These are phyloP conservation scores for Crotalus helleri DNA, from an alignment of 2,113 vertebrate genomes.

Conservation along the genomic window DNA sequence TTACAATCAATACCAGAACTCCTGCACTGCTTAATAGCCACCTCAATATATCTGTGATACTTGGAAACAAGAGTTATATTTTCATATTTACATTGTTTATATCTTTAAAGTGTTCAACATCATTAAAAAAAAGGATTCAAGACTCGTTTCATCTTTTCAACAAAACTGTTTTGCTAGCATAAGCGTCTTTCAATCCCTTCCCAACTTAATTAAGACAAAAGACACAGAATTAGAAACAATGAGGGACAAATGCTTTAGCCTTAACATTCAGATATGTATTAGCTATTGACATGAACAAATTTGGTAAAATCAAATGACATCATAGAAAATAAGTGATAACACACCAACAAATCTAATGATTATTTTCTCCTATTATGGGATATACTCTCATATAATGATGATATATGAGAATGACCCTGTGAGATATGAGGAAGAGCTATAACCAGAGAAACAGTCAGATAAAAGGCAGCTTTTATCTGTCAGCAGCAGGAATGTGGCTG, in stretches of 20 bases:
- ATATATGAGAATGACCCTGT: not conserved
- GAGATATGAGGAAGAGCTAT: not conserved
- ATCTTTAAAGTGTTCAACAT: not conserved
- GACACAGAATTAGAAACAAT: not conserved
- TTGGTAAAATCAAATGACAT: not conserved
- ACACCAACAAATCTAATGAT: not conserved
- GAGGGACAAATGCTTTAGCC: not conserved
- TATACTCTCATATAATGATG: not conserved
- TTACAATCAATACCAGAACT: conserved; percentile 99
- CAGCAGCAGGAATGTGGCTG: not conserved
- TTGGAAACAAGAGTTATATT: conserved; percentile 51
- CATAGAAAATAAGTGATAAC: not conserved
- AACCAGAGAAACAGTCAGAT: not conserved
- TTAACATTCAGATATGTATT: not conserved
- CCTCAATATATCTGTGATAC: conserved; percentile 94
- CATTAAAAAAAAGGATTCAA: not conserved
- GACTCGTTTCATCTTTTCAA: not conserved
- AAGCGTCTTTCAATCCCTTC: not conserved
- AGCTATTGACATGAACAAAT: not conserved
- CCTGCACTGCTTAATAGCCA: conserved; percentile 96
- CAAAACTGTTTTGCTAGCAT: not conserved
- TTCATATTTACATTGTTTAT: not conserved
- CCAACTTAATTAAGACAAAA: not conserved
- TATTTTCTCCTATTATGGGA: not conserved
- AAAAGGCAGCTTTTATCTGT: not conserved